A percentile compares a stretch with the other conserved stretches of the same genome.
Evolutionary conservation across 2,113 vertebrate species (phyloP).

Genomic region (Stercorarius parasiticus): DNA sequence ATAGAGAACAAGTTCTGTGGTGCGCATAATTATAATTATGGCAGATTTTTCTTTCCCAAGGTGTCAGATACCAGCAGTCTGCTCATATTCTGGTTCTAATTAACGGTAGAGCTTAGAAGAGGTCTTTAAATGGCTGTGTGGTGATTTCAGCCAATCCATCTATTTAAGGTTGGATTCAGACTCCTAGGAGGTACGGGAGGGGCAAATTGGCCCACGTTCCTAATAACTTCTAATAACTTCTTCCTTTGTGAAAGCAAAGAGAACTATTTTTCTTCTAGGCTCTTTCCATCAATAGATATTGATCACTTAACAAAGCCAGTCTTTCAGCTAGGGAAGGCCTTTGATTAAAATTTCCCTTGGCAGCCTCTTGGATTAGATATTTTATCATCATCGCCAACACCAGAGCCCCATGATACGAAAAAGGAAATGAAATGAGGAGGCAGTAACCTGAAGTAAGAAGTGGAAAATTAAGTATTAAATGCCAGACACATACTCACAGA

Average conservation of each 20-base stretch:
- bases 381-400: conserved; percentile 9
- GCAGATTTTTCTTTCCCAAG: not conserved
- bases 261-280: not conserved
- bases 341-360: conserved; percentile 48
- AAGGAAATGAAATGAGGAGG: not conserved
- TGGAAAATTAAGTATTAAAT: not conserved
- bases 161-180: not conserved
- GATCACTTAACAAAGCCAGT: conserved; percentile 14
- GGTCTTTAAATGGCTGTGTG: not conserved
- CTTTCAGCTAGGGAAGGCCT: not conserved
- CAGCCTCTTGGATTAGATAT: not conserved
- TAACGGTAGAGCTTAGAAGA: not conserved
- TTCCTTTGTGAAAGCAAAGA: not conserved
- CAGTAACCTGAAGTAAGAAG: not conserved
- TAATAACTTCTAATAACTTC: not conserved
- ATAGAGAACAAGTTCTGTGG: not conserved
- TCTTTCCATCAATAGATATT: conserved; percentile 8
- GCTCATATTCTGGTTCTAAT: not conserved
- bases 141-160: not conserved
- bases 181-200: not conserved
- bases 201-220: not conserved
- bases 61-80: not conserved
- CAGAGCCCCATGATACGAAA: not conserved
- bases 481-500: not conserved
- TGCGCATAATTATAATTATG: not conserved